Conservation (phyloP, 2,888 invertebrate species). For the Metalampra italica region DNA sequence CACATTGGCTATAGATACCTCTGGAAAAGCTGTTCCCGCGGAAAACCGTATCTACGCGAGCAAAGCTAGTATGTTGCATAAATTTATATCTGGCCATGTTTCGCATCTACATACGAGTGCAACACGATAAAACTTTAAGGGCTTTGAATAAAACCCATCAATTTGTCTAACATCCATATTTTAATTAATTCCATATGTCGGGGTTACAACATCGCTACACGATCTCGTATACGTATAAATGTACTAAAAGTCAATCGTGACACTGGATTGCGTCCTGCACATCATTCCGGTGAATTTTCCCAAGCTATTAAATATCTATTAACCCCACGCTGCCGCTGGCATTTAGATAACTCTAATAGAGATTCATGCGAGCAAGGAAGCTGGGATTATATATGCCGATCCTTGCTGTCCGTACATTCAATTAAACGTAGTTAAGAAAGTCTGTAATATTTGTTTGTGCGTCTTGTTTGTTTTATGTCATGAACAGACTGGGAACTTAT, state of each 20-base stretch:
- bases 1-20: too few species aligned
- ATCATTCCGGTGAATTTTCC: constrained; percentile 20
- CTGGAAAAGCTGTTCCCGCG: too few species aligned
- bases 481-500: too few species aligned
- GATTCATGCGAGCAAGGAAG: not conserved
- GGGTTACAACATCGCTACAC: constrained; percentile 19
- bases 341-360: constrained; percentile 18
- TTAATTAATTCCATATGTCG: constrained; percentile 16
- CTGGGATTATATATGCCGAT: not conserved
- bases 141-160: not conserved
- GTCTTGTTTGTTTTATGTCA: too few species aligned
- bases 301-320: constrained; percentile 40
- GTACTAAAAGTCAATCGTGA: constrained; percentile 31
- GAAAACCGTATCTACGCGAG: too few species aligned
- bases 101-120: not conserved
- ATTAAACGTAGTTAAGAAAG: too few species aligned
- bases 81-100: not conserved
- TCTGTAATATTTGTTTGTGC: too few species aligned
- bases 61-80: too few species aligned
- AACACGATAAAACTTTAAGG: constrained; percentile 2
- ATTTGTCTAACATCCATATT: constrained; percentile 1
- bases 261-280: constrained; percentile 20
- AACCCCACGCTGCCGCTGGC: constrained; percentile 28
- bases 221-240: constrained; percentile 8
- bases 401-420: too few species aligned